Evolutionary conservation across 2,113 vertebrate species (phyloP).

Genomic region (Platysternon megacephalum): DNA sequence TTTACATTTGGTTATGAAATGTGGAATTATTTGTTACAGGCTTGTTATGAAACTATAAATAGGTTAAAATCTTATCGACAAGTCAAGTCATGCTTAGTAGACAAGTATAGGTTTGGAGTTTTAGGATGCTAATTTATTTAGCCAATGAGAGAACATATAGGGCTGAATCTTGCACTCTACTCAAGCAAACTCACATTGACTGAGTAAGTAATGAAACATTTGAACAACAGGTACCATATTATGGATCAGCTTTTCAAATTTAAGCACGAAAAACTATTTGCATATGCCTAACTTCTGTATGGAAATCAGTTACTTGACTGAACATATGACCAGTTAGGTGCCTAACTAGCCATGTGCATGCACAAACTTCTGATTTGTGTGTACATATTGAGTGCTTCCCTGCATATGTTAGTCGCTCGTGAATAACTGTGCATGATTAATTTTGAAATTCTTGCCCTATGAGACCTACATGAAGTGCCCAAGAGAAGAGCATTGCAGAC

Average conservation of each 20-base stretch:
- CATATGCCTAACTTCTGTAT: neutral
- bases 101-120: neutral
- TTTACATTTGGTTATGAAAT: slow-evolving; percentile 11
- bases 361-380: neutral
- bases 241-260: neutral
- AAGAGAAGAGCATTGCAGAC: neutral
- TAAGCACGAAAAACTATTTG: rapidly evolving
- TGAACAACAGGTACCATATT: neutral
- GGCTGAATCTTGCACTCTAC: slow-evolving; percentile 9
- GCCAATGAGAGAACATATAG: neutral
- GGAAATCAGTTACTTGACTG: neutral
- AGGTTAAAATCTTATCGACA: slow-evolving; percentile 30
- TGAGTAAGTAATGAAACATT: neutral
- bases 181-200: neutral
- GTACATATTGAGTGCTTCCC: neutral
- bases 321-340: neutral
- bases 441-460: neutral
- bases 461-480: slow-evolving; percentile 3
- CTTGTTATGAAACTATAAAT: slow-evolving; percentile 21
- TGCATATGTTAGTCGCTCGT: slow-evolving; percentile 61
- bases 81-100: slow-evolving; percentile 3
- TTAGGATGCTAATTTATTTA: slow-evolving; percentile 30
- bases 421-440: neutral
- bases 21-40: neutral
- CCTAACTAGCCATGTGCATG: neutral